Conservation (phyloP, 2,888 invertebrate species). For the Eristalis tenax region DNA sequence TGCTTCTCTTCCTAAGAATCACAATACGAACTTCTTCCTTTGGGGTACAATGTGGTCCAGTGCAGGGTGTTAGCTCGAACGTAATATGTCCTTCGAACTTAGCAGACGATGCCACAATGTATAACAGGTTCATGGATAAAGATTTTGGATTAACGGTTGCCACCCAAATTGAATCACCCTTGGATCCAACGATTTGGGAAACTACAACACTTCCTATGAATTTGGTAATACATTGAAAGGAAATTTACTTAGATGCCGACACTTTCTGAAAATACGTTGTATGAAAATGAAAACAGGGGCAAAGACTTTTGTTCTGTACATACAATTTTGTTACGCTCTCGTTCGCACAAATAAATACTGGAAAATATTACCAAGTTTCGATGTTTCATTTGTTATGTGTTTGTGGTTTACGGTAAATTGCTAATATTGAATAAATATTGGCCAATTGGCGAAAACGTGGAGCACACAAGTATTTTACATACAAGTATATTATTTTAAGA, state of each 20-base stretch:
- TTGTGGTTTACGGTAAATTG: too few relatives aligned
- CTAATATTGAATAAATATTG: too few relatives aligned
- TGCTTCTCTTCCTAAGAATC: neutral
- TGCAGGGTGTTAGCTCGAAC: neutral
- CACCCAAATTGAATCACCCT: constrained; percentile 31
- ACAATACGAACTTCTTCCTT: neutral
- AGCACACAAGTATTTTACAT: too few relatives aligned
- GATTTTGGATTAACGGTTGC: neutral
- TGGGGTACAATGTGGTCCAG: neutral
- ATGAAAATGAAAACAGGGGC: neutral
- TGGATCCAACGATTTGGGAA: constrained; percentile 9
- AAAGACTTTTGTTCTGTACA: neutral
- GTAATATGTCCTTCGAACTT: neutral
- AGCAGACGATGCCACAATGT: neutral
- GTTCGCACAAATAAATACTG: neutral
- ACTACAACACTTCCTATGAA: constrained; percentile 22
- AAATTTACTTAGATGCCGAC: neutral
- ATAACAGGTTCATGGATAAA: neutral
- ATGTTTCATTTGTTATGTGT: too few relatives aligned
- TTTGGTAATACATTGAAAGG: neutral
- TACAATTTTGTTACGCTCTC: neutral
- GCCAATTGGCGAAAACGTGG: too few relatives aligned
- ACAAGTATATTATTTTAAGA: too few relatives aligned
- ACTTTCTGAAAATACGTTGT: neutral
- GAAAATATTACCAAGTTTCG: neutral